phyloP scores from a whole-genome alignment of 2,113 vertebrate species.

The Glaucidium brasilianum region DNA sequence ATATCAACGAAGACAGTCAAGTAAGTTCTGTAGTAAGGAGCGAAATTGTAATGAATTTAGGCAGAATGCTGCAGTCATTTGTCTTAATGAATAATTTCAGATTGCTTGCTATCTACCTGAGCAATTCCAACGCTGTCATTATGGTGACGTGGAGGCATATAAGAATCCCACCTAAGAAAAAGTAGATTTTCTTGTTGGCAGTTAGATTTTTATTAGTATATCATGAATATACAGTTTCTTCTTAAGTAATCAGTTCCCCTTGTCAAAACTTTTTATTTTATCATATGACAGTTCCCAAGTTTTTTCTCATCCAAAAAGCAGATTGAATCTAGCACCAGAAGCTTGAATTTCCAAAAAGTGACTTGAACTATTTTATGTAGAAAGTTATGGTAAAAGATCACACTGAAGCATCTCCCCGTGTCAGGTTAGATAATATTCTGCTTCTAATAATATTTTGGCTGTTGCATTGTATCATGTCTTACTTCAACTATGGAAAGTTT shows the following conservation, averaged over 20 bases:
- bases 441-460: background rate
- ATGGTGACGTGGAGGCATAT: background rate
- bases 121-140: background rate
- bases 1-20: background rate
- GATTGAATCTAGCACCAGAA: background rate
- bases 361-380: background rate
- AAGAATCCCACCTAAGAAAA: background rate
- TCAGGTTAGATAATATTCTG: background rate
- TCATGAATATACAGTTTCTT: background rate
- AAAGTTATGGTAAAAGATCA: background rate
- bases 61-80: background rate
- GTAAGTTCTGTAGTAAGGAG: background rate
- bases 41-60: background rate
- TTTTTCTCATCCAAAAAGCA: background rate
- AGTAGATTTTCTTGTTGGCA: background rate
- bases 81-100: background rate
- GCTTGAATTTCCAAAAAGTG: background rate
- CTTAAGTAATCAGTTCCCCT: background rate
- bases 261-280: background rate
- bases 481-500: background rate
- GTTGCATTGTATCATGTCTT: background rate
- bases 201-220: background rate
- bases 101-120: background rate
- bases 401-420: background rate
- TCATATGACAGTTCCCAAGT: background rate